Evolutionary conservation across 2,888 invertebrate genomes (phyloP).

Genomic region (Patella pellucida): DNA sequence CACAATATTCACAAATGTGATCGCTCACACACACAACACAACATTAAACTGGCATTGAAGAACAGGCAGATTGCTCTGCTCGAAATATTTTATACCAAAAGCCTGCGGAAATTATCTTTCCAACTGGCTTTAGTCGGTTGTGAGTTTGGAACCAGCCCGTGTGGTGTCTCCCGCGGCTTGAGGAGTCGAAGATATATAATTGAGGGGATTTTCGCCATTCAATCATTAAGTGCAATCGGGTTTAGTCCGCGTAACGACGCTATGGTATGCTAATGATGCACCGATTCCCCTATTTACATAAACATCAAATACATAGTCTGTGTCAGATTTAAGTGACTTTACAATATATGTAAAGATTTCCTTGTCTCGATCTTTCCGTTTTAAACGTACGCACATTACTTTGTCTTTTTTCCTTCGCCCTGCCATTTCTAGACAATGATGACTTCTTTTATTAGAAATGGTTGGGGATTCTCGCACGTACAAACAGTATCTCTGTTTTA

Average conservation of each 20-base stretch:
- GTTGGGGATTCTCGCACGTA: conserved; percentile 56
- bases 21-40: no score
- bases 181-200: conserved; percentile 3
- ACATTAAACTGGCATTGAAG: no score
- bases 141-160: neutral
- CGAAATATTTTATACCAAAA: neutral
- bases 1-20: no score
- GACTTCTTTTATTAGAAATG: conserved; percentile 28
- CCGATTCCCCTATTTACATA: conserved; percentile 59
- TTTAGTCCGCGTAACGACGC: conserved; percentile 59
- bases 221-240: conserved; percentile 32
- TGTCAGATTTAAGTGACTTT: conserved; percentile 56
- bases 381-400: conserved; percentile 41
- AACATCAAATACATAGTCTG: conserved; percentile 64
- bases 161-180: neutral
- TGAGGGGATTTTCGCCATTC: neutral
- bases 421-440: conserved; percentile 43
- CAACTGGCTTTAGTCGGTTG: neutral
- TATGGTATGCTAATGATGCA: conserved; percentile 58
- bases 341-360: conserved; percentile 61
- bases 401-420: conserved; percentile 37
- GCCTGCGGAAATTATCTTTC: neutral
- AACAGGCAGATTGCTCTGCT: no score
- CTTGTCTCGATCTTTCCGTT: conserved; percentile 29
- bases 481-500: conserved; percentile 66